Base-by-base conservation (phyloP, 1,140 invertebrate species). In the Carcinoscorpius rotundicauda region DNA sequence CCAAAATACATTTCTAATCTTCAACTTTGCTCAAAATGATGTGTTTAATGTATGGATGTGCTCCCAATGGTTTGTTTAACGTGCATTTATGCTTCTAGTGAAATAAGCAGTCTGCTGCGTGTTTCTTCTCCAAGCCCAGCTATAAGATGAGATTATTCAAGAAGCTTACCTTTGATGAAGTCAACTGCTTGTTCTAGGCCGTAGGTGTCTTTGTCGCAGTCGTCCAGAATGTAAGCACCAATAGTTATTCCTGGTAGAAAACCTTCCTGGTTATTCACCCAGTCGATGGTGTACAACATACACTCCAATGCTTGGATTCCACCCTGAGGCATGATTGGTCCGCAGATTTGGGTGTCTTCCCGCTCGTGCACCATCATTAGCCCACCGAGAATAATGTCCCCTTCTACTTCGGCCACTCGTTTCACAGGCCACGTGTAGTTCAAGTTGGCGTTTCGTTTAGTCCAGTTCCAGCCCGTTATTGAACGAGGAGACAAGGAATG, bases 181-280 rank as follows among this genome's bases (percentile, higher is more conserved):
- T 96, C 93, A 6, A 97, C 89, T 5, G 93, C 90, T 85, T 97
- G 95, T 73, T 97, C 93, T 55, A 97, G 78, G 4, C 93, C 93
- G 75, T 95, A 96, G 3, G 93, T 97, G 74, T 97, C 93, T 77
- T 92, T 90, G 78, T 97, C 93, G 77, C 93, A 97, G 75, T 97
- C 93, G 73, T 97, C 93, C 61, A 96, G 81, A 61, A 75, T 69
- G 49, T 75, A 65, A 58, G 73, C 89, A 4, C 93, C 92, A 6
- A 96, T 78, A 52, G 81, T 87, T 49, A 93, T 83, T 51, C 89
- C 89, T 0, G 88, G 87, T 51, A 90, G 77, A 51, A 82, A 73
- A 58, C 81, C 76, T 50, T 81, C 79, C 48, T 79, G 75, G 52
- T 79, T 75, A 76, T 95, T 95, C 10, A 95, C 82, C 62, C 82